These are phyloP conservation scores for Cephus rjabovi DNA, from an alignment of 2,888 invertebrate species.

Conservation along the genomic window DNA sequence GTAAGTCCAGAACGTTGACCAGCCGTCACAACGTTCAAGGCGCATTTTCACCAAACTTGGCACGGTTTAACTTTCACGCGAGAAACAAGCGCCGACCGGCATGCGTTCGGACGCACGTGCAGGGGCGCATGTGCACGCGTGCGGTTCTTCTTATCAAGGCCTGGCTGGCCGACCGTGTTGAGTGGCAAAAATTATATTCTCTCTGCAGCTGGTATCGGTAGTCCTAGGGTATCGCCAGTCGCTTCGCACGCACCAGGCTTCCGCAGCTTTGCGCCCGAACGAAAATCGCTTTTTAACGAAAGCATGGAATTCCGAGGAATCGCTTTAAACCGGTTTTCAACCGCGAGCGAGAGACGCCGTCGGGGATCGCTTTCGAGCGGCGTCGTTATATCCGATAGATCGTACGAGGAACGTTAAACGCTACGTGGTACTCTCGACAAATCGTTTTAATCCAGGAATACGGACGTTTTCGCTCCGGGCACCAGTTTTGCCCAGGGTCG, in stretches of 20 bases:
- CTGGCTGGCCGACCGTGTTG: not conserved
- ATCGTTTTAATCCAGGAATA: not conserved
- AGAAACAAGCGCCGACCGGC: not conserved
- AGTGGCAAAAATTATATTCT: not conserved
- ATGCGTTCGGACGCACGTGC: not conserved
- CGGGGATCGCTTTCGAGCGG: not conserved
- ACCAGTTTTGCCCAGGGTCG: not conserved
- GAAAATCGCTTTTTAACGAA: constrained; percentile 36
- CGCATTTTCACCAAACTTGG: constrained; percentile 15
- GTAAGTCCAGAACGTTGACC: constrained; percentile 20
- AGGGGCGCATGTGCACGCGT: not conserved
- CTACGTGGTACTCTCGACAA: not conserved
- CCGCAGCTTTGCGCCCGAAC: not conserved
- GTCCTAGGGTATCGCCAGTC: not conserved
- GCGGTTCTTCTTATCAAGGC: not conserved
- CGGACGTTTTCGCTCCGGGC: not conserved
- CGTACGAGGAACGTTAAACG: not conserved
- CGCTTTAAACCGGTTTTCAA: constrained; percentile 32
- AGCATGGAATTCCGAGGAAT: constrained; percentile 34
- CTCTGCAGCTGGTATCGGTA: not conserved
- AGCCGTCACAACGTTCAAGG: constrained; percentile 2
- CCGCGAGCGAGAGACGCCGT: constrained; percentile 7
- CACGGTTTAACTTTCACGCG: constrained; percentile 11
- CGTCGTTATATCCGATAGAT: not conserved
- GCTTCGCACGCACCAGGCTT: not conserved